Evolutionary conservation across 2,797 vertebrate genomes (phyloP).

Genomic region (Orestias chungarensis): DNA sequence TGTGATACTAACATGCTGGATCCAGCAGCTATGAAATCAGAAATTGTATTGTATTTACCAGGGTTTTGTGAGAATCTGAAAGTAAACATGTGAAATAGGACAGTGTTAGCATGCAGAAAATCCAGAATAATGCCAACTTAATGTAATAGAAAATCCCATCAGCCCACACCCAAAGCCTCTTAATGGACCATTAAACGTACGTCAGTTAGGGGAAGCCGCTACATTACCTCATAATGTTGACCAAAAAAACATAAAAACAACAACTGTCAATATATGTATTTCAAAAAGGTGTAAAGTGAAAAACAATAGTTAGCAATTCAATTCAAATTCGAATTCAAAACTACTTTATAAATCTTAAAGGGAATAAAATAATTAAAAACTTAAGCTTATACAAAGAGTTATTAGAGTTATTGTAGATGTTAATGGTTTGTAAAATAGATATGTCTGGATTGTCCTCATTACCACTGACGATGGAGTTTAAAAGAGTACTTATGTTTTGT

Average conservation of each 20-base stretch:
- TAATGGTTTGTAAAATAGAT: no score
- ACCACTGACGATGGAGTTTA: not conserved
- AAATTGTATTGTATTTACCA: slow-evolving; percentile 8
- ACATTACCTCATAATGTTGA: not conserved
- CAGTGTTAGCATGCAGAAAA: not conserved
- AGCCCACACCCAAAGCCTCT: slow-evolving; percentile 4
- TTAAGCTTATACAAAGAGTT: no score
- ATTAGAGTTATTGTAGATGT: no score
- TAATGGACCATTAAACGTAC: slow-evolving; percentile 33
- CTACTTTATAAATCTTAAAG: no score
- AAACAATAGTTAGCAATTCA: no score
- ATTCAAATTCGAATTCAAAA: no score
- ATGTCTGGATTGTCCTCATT: not conserved
- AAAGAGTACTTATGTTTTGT: not conserved
- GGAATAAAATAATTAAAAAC: no score
- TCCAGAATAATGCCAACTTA: not conserved
- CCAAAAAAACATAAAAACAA: not conserved
- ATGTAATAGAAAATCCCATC: not conserved
- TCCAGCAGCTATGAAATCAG: slow-evolving; percentile 10
- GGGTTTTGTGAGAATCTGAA: slow-evolving; percentile 21
- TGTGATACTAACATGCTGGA: slow-evolving; percentile 13
- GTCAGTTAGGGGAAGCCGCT: slow-evolving; percentile 8
- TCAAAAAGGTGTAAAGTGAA: not conserved
- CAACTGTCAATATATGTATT: not conserved
- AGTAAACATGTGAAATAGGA: slow-evolving; percentile 6